Evolutionary conservation across 2,797 vertebrate genomes (phyloP).

Genomic region (Xenentodon cancila): DNA sequence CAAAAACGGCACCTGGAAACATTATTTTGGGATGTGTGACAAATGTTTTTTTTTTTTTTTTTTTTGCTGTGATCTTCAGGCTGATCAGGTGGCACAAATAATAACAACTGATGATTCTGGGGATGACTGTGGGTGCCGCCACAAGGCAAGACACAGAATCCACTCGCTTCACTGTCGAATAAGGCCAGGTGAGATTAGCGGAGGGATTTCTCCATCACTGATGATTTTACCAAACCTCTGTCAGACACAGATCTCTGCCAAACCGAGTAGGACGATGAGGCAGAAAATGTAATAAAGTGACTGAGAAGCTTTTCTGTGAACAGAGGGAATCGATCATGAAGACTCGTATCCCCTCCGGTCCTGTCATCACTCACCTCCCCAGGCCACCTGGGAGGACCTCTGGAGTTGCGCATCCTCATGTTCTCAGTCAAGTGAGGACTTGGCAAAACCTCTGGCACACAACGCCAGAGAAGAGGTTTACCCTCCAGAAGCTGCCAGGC

Average conservation of each 20-base stretch:
- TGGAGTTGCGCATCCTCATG: constrained; percentile 84
- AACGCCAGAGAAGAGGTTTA: constrained; percentile 61
- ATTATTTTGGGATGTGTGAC: not conserved
- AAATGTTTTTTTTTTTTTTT: not conserved
- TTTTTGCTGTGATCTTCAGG: constrained; percentile 71
- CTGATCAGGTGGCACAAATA: constrained; percentile 84
- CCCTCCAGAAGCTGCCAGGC: constrained; percentile 62
- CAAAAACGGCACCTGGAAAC: not conserved
- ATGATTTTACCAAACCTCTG: not conserved
- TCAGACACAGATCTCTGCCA: not conserved
- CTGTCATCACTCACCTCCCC: constrained; percentile 69
- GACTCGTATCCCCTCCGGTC: constrained; percentile 81
- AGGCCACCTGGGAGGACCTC: constrained; percentile 77
- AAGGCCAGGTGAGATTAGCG: constrained; percentile 83
- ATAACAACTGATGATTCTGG: constrained; percentile 83
- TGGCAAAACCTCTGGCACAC: constrained; percentile 68
- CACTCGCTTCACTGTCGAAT: constrained; percentile 81
- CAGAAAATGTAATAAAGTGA: not conserved
- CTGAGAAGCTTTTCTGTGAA: constrained; percentile 12
- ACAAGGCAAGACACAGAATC: constrained; percentile 74
- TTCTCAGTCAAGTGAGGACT: constrained; percentile 84
- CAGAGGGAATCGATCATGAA: constrained; percentile 84
- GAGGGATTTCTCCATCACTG: too few species aligned
- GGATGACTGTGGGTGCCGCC: constrained; percentile 77
- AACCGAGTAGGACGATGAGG: not conserved